Evolutionary conservation across 2,888 invertebrate species (phyloP), one percentile per base, ranked within the genome.

Genomic region (Drosophila phalerata): DNA sequence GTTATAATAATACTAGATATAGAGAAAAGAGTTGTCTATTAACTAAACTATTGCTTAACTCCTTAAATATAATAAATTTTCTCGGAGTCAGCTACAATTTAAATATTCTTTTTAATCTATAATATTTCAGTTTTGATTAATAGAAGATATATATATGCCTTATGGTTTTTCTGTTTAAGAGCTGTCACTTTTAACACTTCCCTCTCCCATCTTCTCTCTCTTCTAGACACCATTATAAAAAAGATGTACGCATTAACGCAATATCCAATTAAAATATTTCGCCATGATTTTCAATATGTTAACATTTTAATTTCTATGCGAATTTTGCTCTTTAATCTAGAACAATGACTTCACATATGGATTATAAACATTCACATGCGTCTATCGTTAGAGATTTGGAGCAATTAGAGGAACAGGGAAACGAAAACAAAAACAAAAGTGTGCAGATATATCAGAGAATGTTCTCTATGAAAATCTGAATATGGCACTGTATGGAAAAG

Each of bases 211-310:
- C 40, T 55, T 3, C 13, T 13, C 13, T 13, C 19, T 6, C 3
- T 5, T 13, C 1, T 15, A 15, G 10, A 1, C 0, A 47, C 0
- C 15, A 28, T 30, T 10, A 28, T 28, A 6, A 25, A 47, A 28
- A 25, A 55, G 38, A 22, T 9, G n/a, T 25, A 63, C 28, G 66
- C 66, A 69, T 74, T 79, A 67, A 37, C 66, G 43, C 53, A 49
- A 70, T 70, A 61, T 76, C 84, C 87, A 85, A 85, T 85, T 85
- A 85, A 85, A 88, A 85, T 80, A 86, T 73, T 81, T 48, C 89
- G 88, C 84, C 65, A 80, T 86, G 88, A 80, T 83, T 85, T 67
- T 73, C 47, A 67, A 73, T 56, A 45, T 47, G 75, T 63, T 69
- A 71, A 77, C 72, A 86, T 68, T 77, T 69, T 66, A 70, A 75